Evolutionary conservation across 2,888 invertebrate species (phyloP).

Genomic region (Anthophora plumipes): DNA sequence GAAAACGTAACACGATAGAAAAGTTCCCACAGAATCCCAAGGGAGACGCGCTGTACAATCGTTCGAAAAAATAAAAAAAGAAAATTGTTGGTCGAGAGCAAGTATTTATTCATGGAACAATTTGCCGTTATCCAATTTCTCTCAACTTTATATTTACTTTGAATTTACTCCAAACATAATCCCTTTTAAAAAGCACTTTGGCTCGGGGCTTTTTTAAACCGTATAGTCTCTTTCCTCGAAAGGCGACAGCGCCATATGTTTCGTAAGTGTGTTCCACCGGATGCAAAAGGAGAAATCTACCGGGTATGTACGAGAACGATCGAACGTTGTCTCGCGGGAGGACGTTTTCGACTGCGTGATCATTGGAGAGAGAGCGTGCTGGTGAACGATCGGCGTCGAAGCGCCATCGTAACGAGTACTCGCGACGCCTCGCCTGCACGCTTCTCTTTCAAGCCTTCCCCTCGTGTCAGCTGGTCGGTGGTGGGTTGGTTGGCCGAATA

Average conservation of each 20-base stretch:
- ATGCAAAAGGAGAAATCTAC: background rate
- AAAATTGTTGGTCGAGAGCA: too few species aligned
- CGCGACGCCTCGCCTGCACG: conserved; percentile 35
- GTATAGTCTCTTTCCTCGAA: background rate
- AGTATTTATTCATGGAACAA: too few species aligned
- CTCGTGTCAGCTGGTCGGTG: conserved; percentile 57
- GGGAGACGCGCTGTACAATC: too few species aligned
- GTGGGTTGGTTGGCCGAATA: conserved; percentile 69
- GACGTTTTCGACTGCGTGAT: conserved; percentile 10
- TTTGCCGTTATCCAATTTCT: too few species aligned
- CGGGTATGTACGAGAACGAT: background rate
- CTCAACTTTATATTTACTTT: too few species aligned
- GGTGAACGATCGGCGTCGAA: conserved; percentile 46
- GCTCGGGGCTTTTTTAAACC: background rate
- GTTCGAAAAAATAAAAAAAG: too few species aligned
- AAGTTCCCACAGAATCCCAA: too few species aligned
- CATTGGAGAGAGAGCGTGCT: conserved; percentile 21
- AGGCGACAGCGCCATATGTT: background rate
- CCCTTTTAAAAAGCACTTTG: background rate
- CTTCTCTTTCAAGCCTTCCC: conserved; percentile 53
- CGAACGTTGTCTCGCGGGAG: background rate
- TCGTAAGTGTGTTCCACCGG: background rate
- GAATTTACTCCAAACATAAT: background rate
- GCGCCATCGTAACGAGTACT: conserved; percentile 52
- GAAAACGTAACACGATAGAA: too few species aligned